A percentile compares a stretch with the other conserved stretches of the same genome.
Evolutionary conservation across 2,797 vertebrate species (phyloP).

Genomic region (Tenualosa ilisha): DNA sequence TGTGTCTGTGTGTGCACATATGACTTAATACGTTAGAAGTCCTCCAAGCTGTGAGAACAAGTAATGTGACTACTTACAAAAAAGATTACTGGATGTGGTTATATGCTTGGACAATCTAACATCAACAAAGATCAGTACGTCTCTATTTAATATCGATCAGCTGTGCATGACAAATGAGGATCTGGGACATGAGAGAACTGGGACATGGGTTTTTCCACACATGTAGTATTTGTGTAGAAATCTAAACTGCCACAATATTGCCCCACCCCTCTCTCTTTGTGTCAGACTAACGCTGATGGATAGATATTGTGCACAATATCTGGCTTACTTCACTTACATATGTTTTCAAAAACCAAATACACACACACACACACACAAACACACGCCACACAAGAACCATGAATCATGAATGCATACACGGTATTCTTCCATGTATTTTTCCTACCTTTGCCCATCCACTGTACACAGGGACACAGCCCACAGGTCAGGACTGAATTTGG

Average conservation of each 20-base stretch:
- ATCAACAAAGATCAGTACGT: background rate
- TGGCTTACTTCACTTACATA: too few relatives aligned
- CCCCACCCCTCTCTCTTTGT: background rate
- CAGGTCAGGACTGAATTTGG: conserved; percentile 87
- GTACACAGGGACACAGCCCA: conserved; percentile 88
- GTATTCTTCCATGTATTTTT: background rate
- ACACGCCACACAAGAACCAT: too few relatives aligned
- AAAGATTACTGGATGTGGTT: background rate
- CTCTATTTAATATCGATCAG: background rate
- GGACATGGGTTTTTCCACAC: background rate
- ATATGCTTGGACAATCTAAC: background rate
- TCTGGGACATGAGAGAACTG: background rate
- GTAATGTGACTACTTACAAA: background rate
- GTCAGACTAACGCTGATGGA: background rate
- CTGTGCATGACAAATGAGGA: background rate
- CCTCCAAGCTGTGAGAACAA: background rate
- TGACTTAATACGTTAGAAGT: background rate
- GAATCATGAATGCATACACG: background rate
- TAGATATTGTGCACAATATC: too few relatives aligned
- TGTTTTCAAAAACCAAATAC: too few relatives aligned
- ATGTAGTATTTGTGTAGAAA: background rate
- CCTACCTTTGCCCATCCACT: conserved; percentile 86
- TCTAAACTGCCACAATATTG: background rate
- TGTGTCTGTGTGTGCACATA: background rate
- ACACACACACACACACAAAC: too few relatives aligned